Percentiles rank a stretch among this genome's conserved stretches.
These are phyloP conservation scores for Coracopsis vasa DNA, from an alignment of 2,113 vertebrate genomes.

Conservation along the genomic window DNA sequence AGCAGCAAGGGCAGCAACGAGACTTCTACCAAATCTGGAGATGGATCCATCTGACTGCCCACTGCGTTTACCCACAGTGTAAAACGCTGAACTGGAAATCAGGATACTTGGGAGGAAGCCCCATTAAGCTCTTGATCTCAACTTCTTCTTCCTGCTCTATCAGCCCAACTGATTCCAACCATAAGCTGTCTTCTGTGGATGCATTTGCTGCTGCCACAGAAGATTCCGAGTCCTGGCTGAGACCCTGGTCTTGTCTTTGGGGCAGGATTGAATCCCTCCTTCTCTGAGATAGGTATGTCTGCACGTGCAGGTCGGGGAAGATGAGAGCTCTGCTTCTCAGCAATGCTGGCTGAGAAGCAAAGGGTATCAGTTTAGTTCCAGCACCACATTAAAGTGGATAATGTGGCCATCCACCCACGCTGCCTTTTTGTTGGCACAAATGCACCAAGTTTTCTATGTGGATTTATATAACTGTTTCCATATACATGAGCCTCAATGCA, in stretches of 20 bases:
- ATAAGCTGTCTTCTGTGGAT: not conserved
- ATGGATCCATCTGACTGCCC: not conserved
- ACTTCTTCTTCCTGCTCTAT: not conserved
- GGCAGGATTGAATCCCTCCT: not conserved
- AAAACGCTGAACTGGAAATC: not conserved
- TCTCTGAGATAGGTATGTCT: not conserved
- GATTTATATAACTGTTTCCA: not conserved
- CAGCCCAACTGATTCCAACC: not conserved
- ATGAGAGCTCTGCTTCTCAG: not conserved
- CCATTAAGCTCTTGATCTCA: not conserved
- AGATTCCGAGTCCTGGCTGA: not conserved
- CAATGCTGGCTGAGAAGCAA: not conserved
- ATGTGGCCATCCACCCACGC: fast-evolving
- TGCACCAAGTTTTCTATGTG: not conserved
- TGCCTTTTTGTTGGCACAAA: not conserved
- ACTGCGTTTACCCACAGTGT: not conserved
- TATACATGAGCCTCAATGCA: not conserved
- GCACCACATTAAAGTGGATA: not conserved
- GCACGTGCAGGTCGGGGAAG: fast-evolving
- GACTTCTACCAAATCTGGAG: not conserved
- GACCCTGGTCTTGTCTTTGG: not conserved
- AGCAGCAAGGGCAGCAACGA: not conserved
- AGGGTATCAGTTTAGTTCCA: not conserved
- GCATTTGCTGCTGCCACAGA: not conserved
- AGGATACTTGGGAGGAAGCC: not conserved